These are phyloP conservation scores for Phymorhynchus buccinoides DNA, from an alignment of 1,140 invertebrate species.

Conservation along the genomic window DNA sequence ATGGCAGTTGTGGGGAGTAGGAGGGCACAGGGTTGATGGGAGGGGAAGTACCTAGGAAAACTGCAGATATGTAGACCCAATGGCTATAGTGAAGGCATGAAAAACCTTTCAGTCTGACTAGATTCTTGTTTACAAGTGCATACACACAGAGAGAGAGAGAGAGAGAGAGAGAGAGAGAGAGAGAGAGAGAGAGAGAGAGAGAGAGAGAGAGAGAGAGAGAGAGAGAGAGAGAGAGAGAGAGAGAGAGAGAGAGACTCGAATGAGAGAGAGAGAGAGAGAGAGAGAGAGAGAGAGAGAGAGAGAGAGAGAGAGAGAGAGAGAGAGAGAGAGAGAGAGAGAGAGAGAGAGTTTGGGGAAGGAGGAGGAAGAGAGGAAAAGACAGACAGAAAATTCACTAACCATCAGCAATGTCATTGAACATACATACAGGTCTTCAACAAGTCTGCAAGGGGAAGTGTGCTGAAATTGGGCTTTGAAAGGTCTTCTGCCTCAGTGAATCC, in stretches of 20 bases:
- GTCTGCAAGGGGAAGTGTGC: too few relatives aligned
- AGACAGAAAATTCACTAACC: too few relatives aligned
- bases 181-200: not conserved
- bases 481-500: too few relatives aligned
- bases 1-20: too few relatives aligned
- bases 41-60: too few relatives aligned
- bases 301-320: slow-evolving; percentile 18
- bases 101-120: too few relatives aligned
- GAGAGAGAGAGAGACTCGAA: not conserved
- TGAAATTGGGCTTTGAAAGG: too few relatives aligned
- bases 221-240: not conserved
- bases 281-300: not conserved
- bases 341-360: not conserved
- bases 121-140: not conserved
- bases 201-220: not conserved
- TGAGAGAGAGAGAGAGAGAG: not conserved
- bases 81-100: too few relatives aligned
- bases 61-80: too few relatives aligned
- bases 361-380: not conserved
- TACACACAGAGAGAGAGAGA: not conserved
- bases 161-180: not conserved
- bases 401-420: too few relatives aligned
- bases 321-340: slow-evolving; percentile 15
- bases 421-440: too few relatives aligned
- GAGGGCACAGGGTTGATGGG: too few relatives aligned